Evolutionary conservation across 1,140 invertebrate genomes (phyloP).

Genomic region (Matsumurasca onukii): DNA sequence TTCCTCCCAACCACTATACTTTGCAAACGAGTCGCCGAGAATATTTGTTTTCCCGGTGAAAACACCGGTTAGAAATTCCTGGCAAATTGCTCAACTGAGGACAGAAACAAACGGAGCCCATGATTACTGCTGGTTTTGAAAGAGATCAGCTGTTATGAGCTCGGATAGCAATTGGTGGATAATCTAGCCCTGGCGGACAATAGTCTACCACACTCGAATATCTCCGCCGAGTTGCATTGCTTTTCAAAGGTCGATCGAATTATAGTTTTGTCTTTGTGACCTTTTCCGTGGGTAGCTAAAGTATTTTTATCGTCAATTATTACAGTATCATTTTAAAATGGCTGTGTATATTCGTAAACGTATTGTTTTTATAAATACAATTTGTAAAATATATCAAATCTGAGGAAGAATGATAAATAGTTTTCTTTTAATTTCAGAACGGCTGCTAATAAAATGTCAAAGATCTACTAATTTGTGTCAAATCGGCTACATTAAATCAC

Average conservation of each 20-base stretch:
- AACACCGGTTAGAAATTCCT: neutral
- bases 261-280: neutral
- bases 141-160: constrained; percentile 17
- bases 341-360: too few species aligned
- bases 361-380: too few species aligned
- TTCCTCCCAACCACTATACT: constrained; percentile 1
- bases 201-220: neutral
- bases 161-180: neutral
- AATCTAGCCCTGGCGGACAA: neutral
- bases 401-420: too few species aligned
- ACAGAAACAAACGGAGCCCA: constrained; percentile 17
- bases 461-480: too few species aligned
- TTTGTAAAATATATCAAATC: too few species aligned
- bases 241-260: neutral
- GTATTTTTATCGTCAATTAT: neutral
- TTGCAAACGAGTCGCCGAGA: neutral
- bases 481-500: too few species aligned
- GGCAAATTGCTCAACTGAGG: constrained; percentile 19
- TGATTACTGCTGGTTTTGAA: constrained; percentile 20
- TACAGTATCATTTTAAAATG: neutral
- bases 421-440: too few species aligned
- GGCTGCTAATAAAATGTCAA: too few species aligned
- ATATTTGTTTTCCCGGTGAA: neutral
- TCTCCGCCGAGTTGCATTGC: neutral
- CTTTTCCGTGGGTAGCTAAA: neutral